Base-by-base conservation (phyloP, 1,140 invertebrate genomes). In the Glossosoma conforme region DNA sequence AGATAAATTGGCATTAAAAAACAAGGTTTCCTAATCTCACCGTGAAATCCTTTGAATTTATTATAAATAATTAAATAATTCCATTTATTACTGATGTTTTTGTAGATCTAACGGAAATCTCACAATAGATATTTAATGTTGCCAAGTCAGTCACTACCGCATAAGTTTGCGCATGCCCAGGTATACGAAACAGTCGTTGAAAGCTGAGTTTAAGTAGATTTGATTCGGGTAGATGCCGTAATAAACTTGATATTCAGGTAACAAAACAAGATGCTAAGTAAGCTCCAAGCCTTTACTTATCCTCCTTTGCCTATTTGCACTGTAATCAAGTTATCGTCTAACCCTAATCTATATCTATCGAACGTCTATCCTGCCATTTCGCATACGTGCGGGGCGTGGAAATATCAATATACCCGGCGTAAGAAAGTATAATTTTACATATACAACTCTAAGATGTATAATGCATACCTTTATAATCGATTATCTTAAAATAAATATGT, bases 281-380 rank as follows among this genome's bases (percentile, higher is more conserved):
- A 36, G 28, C 19, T 24, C 10, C 18, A 22, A 49, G 19, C 46
- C 28, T 41, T 33, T 42, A 20, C 38, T 32, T 36, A 22, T 19
- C 11, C 17, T 13, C 21, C n/a, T 28, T 18, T 2, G 2, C 33
- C n/a, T 33, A 51, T 50, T 42, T 42, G 18, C 28, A 38, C 14
- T 36, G 40, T 50, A 55, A 49, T 45, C 53, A 44, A 25, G 28
- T 55, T 55, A 50, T 55, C 40, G 42, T 48, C 47, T 38, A 49
- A 17, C 28, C 40, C 30, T 55, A 55, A 48, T 48, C 30, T 44
- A 49, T 20, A 49, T 48, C 46, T 47, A 43, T 55, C 38, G 44
- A 48, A 49, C 32, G 40, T 38, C 45, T 55, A 49, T 44, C 24
- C 43, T 21, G 50, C 32, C 38, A 52, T 46, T 52, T 40, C 40